These are phyloP conservation scores for Lethrus apterus DNA, from an alignment of 1,140 invertebrate species.

Conservation along the genomic window DNA sequence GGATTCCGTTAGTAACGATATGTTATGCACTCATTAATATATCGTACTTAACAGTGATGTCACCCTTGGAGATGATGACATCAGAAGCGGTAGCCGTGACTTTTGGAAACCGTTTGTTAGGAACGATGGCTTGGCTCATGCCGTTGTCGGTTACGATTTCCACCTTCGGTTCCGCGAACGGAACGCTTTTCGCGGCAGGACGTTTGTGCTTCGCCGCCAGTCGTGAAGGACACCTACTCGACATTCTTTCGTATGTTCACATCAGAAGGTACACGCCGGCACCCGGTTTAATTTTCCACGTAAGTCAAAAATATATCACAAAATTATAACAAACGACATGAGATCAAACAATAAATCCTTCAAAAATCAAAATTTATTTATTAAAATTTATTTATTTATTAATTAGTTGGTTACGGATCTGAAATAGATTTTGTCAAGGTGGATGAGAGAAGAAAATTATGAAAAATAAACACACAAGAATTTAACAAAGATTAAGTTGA, in stretches of 20 bases:
- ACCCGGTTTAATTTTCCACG: slow-evolving; percentile 94
- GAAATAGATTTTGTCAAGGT: no score
- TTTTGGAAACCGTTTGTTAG: slow-evolving; percentile 77
- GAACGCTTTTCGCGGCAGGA: slow-evolving; percentile 87
- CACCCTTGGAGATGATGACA: slow-evolving; percentile 85
- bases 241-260: slow-evolving; percentile 91
- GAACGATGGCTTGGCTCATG: slow-evolving; percentile 86
- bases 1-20: slow-evolving; percentile 89
- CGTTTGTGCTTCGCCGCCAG: slow-evolving; percentile 92
- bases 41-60: slow-evolving; percentile 95
- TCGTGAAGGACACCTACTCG: slow-evolving; percentile 85
- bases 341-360: no score
- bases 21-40: slow-evolving; percentile 96
- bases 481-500: no score
- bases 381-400: no score
- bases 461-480: no score
- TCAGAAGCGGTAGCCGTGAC: slow-evolving; percentile 95
- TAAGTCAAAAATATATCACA: slow-evolving; percentile 43
- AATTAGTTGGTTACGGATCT: no score
- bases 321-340: neutral
- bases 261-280: slow-evolving; percentile 84
- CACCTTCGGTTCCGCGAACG: slow-evolving; percentile 95
- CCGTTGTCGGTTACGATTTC: slow-evolving; percentile 91
- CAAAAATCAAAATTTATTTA: no score
- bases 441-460: no score